Conservation (phyloP, 2,113 vertebrate genomes). For the Chlamydotis undulata region DNA sequence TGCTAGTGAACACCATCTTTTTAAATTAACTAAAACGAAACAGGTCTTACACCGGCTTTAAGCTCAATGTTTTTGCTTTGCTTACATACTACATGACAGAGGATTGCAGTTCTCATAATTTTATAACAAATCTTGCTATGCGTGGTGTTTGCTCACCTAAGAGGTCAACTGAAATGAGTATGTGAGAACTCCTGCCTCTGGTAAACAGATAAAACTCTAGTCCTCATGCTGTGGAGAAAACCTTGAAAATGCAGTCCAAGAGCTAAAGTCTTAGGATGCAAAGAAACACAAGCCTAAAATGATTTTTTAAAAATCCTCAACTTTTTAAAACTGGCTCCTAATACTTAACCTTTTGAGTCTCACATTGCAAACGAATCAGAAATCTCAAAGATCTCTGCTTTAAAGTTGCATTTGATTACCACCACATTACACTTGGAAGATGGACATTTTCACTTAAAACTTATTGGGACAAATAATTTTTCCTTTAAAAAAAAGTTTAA, state of each 20-base stretch:
- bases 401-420: not conserved
- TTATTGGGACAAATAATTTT: not conserved
- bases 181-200: not conserved
- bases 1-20: not conserved
- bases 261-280: not conserved
- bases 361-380: not conserved
- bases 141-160: not conserved
- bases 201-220: not conserved
- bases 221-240: not conserved
- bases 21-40: not conserved
- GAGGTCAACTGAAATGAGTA: not conserved
- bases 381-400: not conserved
- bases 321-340: not conserved
- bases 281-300: not conserved
- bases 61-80: not conserved
- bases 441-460: not conserved
- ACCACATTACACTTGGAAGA: not conserved
- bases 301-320: not conserved
- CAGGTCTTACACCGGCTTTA: not conserved
- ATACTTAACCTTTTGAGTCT: not conserved
- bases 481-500: not conserved
- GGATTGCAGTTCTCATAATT: not conserved
- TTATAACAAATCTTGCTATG: not conserved
- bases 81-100: not conserved
- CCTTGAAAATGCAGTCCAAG: not conserved